phyloP scores from a whole-genome alignment of 2,888 invertebrate species.

The Choreutis nemorana region DNA sequence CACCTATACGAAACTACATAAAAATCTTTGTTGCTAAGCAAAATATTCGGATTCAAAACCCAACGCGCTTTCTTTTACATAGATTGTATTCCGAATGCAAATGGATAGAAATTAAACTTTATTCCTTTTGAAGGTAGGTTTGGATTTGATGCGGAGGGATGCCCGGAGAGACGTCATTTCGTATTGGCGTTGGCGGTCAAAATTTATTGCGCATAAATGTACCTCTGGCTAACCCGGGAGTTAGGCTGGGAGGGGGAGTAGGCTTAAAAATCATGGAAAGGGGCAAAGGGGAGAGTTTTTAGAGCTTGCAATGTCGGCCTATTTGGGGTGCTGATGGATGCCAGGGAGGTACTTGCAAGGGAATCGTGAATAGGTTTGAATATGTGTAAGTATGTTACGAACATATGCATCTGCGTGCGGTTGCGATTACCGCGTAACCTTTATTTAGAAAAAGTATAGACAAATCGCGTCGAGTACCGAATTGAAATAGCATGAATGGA shows the following conservation, averaged over 20 bases:
- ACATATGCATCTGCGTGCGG: no score
- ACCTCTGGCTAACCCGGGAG: constrained; percentile 64
- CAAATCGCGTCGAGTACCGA: no score
- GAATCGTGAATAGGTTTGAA: no score
- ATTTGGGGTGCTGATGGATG: constrained; percentile 59
- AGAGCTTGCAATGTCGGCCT: constrained; percentile 61
- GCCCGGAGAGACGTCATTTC: constrained; percentile 39
- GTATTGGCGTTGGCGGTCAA: constrained; percentile 48
- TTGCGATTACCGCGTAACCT: no score
- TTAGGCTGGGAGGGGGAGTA: constrained; percentile 57
- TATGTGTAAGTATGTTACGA: no score
- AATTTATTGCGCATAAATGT: constrained; percentile 68
- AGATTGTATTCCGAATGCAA: constrained; percentile 23
- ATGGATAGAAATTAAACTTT: constrained; percentile 15
- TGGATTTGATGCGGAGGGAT: constrained; percentile 17
- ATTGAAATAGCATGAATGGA: no score
- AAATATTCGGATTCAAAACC: constrained; percentile 41
- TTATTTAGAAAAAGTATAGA: no score
- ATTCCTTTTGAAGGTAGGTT: constrained; percentile 14
- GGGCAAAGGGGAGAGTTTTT: constrained; percentile 60
- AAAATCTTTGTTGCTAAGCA: constrained; percentile 41
- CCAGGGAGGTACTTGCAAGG: constrained; percentile 32
- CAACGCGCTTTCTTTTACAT: constrained; percentile 51
- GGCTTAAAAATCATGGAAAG: constrained; percentile 63
- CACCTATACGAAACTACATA: constrained; percentile 19